These are phyloP conservation scores for Zonotrichia leucophrys DNA, from an alignment of 2,113 vertebrate genomes.

Conservation along the genomic window DNA sequence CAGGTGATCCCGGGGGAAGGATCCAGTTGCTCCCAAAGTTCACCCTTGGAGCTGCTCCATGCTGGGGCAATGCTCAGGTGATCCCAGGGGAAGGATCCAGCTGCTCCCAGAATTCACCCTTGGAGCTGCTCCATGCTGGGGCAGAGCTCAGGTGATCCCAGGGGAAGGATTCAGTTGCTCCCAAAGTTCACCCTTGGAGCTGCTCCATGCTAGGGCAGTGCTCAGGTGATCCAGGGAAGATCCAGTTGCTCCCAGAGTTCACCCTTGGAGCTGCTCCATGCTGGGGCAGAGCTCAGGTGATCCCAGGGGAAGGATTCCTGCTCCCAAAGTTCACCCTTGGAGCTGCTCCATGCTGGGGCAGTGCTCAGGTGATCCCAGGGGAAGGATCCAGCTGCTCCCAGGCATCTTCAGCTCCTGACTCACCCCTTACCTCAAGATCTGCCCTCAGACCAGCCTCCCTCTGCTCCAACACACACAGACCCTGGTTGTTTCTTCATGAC, in stretches of 20 bases:
- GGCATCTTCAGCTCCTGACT: not conserved
- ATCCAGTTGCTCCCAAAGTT: not conserved
- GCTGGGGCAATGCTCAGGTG: not conserved
- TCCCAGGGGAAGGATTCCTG: accelerated
- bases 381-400: not conserved
- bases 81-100: accelerated
- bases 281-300: not conserved
- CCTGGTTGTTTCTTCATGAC: not conserved
- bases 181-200: too few species aligned
- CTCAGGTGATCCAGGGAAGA: accelerated
- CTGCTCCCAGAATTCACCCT: not conserved
- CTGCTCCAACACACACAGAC: not conserved
- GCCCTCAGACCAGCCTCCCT: not conserved
- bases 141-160: not conserved
- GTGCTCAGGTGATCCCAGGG: accelerated
- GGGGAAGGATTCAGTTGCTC: accelerated
- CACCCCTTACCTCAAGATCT: not conserved
- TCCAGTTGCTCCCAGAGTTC: not conserved
- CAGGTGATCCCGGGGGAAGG: accelerated
- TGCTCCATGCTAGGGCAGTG: too few species aligned
- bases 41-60: too few species aligned
- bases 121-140: too few species aligned
- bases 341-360: not conserved
- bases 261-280: too few species aligned
- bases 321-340: not conserved